These are phyloP conservation scores for Ornithoptera priamus DNA, from an alignment of 2,888 invertebrate species.

Conservation along the genomic window DNA sequence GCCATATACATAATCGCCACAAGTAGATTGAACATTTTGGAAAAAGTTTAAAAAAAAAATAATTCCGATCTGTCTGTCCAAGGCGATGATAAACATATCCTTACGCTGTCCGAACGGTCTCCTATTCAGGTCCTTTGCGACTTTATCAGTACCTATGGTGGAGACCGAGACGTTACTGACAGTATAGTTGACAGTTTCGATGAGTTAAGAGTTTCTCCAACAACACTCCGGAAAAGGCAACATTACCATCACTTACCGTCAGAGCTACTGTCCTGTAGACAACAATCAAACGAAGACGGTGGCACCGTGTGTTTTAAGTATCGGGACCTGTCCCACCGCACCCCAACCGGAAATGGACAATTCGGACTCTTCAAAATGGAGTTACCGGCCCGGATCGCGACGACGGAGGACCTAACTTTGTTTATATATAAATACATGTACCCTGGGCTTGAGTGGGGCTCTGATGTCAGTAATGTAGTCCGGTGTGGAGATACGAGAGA, in stretches of 20 bases:
- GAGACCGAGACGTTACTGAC: constrained; percentile 1
- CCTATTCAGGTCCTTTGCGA: constrained; percentile 29
- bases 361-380: constrained; percentile 11
- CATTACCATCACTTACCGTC: constrained; percentile 26
- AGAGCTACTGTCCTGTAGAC: constrained; percentile 26
- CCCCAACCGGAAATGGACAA: constrained; percentile 28
- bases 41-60: no score
- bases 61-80: no score
- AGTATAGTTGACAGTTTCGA: constrained; percentile 14
- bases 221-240: constrained; percentile 25
- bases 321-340: constrained; percentile 27
- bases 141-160: constrained; percentile 1
- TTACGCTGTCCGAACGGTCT: neutral
- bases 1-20: no score
- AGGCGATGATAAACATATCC: no score
- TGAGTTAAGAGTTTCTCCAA: constrained; percentile 3
- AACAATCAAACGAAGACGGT: constrained; percentile 18
- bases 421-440: no score
- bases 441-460: no score
- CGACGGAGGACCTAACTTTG: neutral
- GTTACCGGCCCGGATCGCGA: neutral
- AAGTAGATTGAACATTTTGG: no score
- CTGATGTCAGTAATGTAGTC: no score
- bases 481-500: no score
- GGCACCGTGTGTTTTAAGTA: constrained; percentile 5